Base-by-base conservation (phyloP, 2,797 vertebrate species). In the Myotis daubentonii region DNA sequence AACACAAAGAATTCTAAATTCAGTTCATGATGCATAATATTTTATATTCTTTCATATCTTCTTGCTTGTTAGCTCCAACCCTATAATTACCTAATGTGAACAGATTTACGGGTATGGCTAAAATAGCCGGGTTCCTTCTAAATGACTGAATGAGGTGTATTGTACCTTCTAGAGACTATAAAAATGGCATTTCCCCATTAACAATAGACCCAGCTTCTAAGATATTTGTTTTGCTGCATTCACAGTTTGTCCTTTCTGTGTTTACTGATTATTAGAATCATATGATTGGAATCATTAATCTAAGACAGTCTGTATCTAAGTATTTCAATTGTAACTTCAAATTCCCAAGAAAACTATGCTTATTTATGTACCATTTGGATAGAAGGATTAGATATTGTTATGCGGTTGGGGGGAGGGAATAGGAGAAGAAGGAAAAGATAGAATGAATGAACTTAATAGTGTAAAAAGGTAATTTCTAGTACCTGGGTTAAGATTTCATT, bases 1-100 rank as follows among this genome's bases (percentile, higher is more conserved):
- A 96, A 92, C 85, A 96, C 91, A 97, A 96, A 96, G 96, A 95
- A 88, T 95, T 93, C 87, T 89, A 95, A 97, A 97, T 95, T 95
- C 95, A 97, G 90, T 96, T 92, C 82, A 81, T 92, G 90, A 93
- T 95, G 96, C 89, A 93, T 90, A 95, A 89, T 93, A 97, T 97
- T 96, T 97, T 83, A 95, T 95, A 88, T 95, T 80, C 74, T 93
- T 95, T 95, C 94, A 90, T 74, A 30, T 80, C 70, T 83, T 95
- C 83, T 92, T 94, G 44, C 78, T 80, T 95, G 94, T 94, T 88
- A 86, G 53, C 82, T 95, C 33, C 82, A 95, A 80, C 68, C 65
- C n/a, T 97, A n/a, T 96, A 91, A 97, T 97, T 96, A 96, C 72
- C 89, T 88, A 93, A 86, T 82, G 28, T 57, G 95, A 96, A 88